Conservation (phyloP, 2,113 vertebrate species). For the Nansenia antarctica region DNA sequence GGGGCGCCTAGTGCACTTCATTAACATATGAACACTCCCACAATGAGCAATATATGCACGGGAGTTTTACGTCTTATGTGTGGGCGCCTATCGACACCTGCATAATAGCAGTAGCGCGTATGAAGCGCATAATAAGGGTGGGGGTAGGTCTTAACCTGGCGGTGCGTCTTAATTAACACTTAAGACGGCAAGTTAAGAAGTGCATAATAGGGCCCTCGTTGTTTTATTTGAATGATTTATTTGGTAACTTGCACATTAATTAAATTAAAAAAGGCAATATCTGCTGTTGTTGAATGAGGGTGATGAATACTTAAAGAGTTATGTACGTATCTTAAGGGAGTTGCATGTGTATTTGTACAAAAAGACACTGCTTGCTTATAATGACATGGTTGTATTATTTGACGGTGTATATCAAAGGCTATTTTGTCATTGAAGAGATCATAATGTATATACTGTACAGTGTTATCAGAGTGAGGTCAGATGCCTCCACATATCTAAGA, state of each 20-base stretch:
- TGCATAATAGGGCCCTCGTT: conserved; percentile 19
- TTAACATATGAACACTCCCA: no score
- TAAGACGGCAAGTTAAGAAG: no score
- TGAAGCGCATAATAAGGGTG: no score
- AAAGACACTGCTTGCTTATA: conserved; percentile 68
- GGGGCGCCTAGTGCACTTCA: no score
- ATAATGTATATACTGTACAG: conserved; percentile 83
- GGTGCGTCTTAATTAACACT: no score
- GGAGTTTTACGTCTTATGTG: no score
- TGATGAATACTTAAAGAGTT: conserved; percentile 58
- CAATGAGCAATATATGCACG: no score
- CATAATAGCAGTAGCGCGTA: no score
- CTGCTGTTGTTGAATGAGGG: conserved; percentile 75
- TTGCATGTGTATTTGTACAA: conserved; percentile 75
- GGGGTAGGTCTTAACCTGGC: no score
- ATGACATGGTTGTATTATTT: conserved; percentile 74
- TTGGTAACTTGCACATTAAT: conserved; percentile 69
- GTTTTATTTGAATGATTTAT: conserved; percentile 43
- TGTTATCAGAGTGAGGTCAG: conserved; percentile 61
- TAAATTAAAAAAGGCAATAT: conserved; percentile 76
- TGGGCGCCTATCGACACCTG: no score
- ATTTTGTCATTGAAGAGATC: conserved; percentile 73
- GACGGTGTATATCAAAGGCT: conserved; percentile 73
- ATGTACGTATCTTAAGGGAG: conserved; percentile 65
- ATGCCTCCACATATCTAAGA: conserved; percentile 56